Conservation (phyloP, 2,113 vertebrate species). For the Ammodytes marinus region DNA sequence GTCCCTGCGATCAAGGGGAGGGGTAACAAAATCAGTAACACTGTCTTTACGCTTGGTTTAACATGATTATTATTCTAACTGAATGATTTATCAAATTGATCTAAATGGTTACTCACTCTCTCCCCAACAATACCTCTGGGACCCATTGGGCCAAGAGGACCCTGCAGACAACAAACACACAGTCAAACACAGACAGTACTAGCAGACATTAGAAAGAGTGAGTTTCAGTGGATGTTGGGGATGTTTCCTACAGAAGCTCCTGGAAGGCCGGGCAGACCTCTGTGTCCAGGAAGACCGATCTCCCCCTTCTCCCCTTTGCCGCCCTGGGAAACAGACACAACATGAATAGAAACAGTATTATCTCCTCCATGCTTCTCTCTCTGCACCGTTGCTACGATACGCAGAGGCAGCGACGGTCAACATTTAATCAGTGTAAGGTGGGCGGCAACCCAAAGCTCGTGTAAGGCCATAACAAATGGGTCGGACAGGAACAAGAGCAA, state of each 20-base stretch:
- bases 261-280: conserved; percentile 82
- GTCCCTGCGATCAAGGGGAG: conserved; percentile 75
- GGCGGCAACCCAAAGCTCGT: conserved; percentile 10
- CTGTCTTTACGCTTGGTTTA: no score
- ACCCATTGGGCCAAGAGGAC: conserved; percentile 81
- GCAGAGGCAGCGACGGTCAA: conserved; percentile 47
- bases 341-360: conserved; percentile 55
- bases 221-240: not conserved
- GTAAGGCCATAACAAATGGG: conserved; percentile 20
- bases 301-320: conserved; percentile 87
- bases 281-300: conserved; percentile 86
- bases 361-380: conserved; percentile 63
- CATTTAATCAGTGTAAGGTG: conserved; percentile 68
- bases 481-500: not conserved
- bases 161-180: conserved; percentile 72
- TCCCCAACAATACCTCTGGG: conserved; percentile 85
- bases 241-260: conserved; percentile 79
- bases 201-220: conserved; percentile 17
- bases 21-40: not conserved
- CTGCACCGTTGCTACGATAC: conserved; percentile 76
- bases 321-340: conserved; percentile 82
- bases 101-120: conserved; percentile 77
- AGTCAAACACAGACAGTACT: conserved; percentile 22
- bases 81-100: not conserved
- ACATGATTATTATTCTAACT: not conserved